Evolutionary conservation across 1,140 invertebrate species (phyloP).

Genomic region (Ceratina calcarata): DNA sequence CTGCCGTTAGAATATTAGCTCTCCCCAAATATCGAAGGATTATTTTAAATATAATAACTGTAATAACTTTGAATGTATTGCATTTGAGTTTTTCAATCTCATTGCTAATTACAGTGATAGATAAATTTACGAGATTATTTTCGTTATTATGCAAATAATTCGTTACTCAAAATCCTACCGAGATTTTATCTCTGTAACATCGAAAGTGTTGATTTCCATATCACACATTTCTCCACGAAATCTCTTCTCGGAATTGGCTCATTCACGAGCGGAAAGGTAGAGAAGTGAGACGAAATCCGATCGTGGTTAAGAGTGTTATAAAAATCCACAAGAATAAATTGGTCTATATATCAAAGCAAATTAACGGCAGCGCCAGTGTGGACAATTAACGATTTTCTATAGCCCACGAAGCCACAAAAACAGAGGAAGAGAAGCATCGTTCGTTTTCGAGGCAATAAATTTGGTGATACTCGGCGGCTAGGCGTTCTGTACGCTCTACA

Average conservation of each 20-base stretch:
- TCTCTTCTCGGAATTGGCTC: background rate
- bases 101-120: too few species aligned
- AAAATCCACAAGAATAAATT: conserved; percentile 69
- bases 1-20: background rate
- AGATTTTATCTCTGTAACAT: background rate
- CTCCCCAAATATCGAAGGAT: background rate
- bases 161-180: too few species aligned
- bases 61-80: too few species aligned
- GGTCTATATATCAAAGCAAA: conserved; percentile 58
- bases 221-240: too few species aligned
- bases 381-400: conserved; percentile 74
- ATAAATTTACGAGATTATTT: background rate
- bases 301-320: conserved; percentile 39
- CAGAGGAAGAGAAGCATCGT: conserved; percentile 2
- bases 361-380: conserved; percentile 56
- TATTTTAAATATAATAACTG: too few species aligned
- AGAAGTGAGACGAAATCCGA: background rate
- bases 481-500: conserved; percentile 35
- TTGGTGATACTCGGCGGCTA: background rate
- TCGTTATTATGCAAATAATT: background rate
- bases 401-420: conserved; percentile 33
- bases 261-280: too few species aligned
- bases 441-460: conserved; percentile 43
- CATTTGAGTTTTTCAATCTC: too few species aligned
- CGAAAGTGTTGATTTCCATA: background rate